Base-by-base conservation (phyloP, 2,113 vertebrate species). In the Ardeotis arabs region DNA sequence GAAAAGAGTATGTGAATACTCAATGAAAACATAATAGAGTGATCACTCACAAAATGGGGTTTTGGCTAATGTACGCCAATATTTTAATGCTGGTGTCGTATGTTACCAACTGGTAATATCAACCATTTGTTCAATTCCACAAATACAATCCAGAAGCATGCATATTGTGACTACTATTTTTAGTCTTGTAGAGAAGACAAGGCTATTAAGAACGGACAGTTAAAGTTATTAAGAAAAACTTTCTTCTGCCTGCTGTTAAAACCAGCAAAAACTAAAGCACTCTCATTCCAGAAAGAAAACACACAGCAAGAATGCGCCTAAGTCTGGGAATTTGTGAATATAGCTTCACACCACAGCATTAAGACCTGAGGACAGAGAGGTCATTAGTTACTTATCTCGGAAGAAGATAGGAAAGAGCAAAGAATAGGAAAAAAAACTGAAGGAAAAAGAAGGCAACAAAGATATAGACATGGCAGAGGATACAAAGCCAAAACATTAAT, bases 61-160 rank as follows among this genome's bases (percentile, higher is more conserved):
- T 68, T 60, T 17, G 84, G 18, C 21, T 94, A 87, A 78, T 89
- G 75, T 31, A 41, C 49, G 74, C 29, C 74, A 89, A 53, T 49
- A 79, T 91, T 87, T 93, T 82, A 76, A 74, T 39, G 64, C 10
- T 74, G 47, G 29, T 82, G 52, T 96, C 64, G 45, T n/a, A 35
- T 68, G 23, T 87, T 94, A 95, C 87, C 67, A 94, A 77, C 72
- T 80, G 58, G 62, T 94, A 89, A 91, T 84, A 84, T 60, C 69
- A 95, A 90, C 56, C 81, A 89, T 73, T 95, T 92, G 52, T 82
- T 87, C 89, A 89, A 47, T 67, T 89, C 41, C 25, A 66, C 35
- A 93, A 94, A 93, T 49, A 80, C 37, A 94, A 73, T 82, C 74
- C 80, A 96, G 93, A 93, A 96, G 35, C 52, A 89, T 76, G 35